Percentiles rank a stretch among this genome's conserved stretches.
Conservation (phyloP, 2,113 vertebrate genomes). For the Caretta caretta region DNA sequence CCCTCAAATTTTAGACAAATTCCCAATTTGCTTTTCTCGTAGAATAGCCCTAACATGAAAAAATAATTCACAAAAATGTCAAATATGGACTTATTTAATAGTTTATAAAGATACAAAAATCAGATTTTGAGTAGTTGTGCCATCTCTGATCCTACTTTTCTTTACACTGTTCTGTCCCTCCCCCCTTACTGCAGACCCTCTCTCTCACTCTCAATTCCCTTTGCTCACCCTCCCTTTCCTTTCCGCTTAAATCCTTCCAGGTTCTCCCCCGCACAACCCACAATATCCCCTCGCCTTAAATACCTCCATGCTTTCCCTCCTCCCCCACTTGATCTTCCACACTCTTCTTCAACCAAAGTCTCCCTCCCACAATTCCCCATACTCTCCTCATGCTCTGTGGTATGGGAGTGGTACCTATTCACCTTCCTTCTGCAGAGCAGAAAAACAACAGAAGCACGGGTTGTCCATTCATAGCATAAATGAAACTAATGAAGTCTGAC, state of each 20-base stretch:
- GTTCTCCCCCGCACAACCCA: neutral
- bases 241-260: neutral
- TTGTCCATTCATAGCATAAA: neutral
- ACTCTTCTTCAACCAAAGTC: neutral
- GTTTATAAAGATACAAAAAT: neutral
- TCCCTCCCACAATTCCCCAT: neutral
- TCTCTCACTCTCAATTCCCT: neutral
- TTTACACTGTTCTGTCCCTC: neutral
- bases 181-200: neutral
- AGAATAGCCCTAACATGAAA: neutral
- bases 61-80: neutral
- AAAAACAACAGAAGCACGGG: neutral
- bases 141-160: neutral
- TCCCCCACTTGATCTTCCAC: neutral
- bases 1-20: neutral
- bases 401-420: neutral
- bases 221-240: neutral
- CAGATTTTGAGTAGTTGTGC: neutral
- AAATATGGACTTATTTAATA: neutral
- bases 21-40: neutral
- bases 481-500: constrained; percentile 41
- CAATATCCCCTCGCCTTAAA: neutral
- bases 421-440: neutral
- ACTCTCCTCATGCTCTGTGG: neutral
- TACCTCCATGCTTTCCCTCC: neutral